Evolutionary conservation across 2,888 invertebrate genomes (phyloP).

Genomic region (Gortyna flavago): DNA sequence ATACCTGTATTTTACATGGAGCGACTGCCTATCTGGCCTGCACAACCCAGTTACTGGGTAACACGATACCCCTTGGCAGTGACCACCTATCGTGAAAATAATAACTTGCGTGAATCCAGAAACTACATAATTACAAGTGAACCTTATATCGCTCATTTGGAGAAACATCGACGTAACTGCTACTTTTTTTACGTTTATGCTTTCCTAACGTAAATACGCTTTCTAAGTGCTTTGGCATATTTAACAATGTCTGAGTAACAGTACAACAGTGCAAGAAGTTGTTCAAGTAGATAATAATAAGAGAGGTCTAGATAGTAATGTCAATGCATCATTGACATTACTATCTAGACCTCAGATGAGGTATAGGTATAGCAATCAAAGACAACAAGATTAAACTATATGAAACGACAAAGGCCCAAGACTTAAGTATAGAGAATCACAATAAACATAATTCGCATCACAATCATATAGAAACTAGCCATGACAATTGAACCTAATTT

Average conservation of each 20-base stretch:
- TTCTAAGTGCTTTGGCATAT: no score
- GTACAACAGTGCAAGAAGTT: background rate
- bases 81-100: background rate
- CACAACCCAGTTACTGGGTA: no score
- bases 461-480: conserved; percentile 23
- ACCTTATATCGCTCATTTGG: no score
- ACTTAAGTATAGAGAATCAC: conserved; percentile 12
- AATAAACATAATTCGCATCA: conserved; percentile 35
- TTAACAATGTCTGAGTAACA: background rate
- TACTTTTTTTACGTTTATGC: no score
- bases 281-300: background rate
- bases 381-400: background rate
- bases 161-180: no score
- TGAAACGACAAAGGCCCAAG: background rate
- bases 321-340: no score
- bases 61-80: background rate
- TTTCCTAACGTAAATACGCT: no score
- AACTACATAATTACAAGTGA: background rate
- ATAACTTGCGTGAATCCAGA: background rate
- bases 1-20: no score
- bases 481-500: conserved; percentile 47
- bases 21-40: no score
- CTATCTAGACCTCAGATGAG: no score
- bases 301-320: background rate
- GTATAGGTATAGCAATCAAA: background rate